Percentiles rank a stretch among this genome's conserved stretches.
Conservation (phyloP, 2,888 invertebrate species). For the Deilephila porcellus region DNA sequence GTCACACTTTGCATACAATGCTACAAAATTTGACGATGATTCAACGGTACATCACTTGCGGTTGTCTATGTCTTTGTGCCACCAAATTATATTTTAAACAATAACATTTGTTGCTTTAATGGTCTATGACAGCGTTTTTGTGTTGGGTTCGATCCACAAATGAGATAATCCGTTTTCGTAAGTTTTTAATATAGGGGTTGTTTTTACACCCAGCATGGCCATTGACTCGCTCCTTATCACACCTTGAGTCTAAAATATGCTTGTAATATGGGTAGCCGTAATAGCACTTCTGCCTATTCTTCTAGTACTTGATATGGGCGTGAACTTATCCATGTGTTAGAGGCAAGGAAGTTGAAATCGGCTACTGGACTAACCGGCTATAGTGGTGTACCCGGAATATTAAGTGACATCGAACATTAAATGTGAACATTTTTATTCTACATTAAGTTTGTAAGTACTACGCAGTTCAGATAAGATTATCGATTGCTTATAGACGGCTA, state of each 20-base stretch:
- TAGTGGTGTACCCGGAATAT: background rate
- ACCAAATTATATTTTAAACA: conserved; percentile 29
- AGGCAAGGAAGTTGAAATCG: conserved; percentile 22
- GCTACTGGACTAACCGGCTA: conserved; percentile 8
- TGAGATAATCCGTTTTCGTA: too few species aligned
- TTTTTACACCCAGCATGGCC: too few species aligned
- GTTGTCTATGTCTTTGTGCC: conserved; percentile 30
- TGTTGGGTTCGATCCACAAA: background rate
- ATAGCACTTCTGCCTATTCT: too few species aligned
- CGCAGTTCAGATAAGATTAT: too few species aligned
- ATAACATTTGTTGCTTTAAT: background rate
- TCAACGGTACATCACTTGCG: conserved; percentile 41
- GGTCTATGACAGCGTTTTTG: background rate
- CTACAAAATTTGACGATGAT: conserved; percentile 42
- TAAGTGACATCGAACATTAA: background rate
- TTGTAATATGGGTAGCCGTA: too few species aligned
- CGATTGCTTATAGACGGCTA: too few species aligned
- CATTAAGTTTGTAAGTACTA: too few species aligned
- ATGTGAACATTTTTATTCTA: background rate
- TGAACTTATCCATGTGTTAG: background rate
- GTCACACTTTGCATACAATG: conserved; percentile 58
- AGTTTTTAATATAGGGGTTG: too few species aligned
- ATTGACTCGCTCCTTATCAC: too few species aligned
- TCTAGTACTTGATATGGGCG: too few species aligned
- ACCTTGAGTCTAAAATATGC: too few species aligned